Conservation (phyloP, 2,113 vertebrate species). For the Rissa tridactyla region DNA sequence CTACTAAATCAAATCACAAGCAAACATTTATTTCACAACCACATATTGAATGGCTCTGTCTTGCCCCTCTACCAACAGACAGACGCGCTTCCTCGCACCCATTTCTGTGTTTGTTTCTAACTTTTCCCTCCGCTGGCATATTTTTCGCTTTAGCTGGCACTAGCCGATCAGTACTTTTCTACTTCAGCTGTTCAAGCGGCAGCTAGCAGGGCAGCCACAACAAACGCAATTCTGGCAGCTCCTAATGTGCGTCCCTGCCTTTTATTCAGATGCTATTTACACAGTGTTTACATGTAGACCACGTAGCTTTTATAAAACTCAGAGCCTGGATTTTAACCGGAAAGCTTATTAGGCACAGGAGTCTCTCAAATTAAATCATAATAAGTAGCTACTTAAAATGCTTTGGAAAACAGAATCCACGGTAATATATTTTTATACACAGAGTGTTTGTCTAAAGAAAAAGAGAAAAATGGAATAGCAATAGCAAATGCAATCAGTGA, state of each 20-base stretch:
- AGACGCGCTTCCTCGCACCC: background rate
- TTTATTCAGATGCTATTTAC: conserved; percentile 66
- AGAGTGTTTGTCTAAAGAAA: conserved; percentile 3
- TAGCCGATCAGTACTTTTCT: conserved; percentile 68
- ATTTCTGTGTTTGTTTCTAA: conserved; percentile 20
- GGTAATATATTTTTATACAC: conserved; percentile 42
- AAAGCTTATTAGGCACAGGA: conserved; percentile 68
- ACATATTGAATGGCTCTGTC: background rate
- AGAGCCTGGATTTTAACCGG: conserved; percentile 62
- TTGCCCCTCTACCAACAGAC: background rate
- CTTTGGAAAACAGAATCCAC: conserved; percentile 20
- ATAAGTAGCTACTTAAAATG: conserved; percentile 60
- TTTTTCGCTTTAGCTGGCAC: conserved; percentile 68
- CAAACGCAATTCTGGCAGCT: conserved; percentile 71
- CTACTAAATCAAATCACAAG: background rate
- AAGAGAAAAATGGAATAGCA: background rate
- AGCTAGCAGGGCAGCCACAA: conserved; percentile 72
- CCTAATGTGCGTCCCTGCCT: conserved; percentile 58
- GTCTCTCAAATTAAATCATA: conserved; percentile 70
- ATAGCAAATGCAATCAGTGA: conserved; percentile 14
- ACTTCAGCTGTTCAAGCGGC: conserved; percentile 71
- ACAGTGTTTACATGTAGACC: conserved; percentile 73
- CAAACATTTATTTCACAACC: background rate
- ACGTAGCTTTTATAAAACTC: conserved; percentile 63
- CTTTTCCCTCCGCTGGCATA: conserved; percentile 7